Conservation (phyloP, 2,797 vertebrate species). For the Acomys russatus region DNA sequence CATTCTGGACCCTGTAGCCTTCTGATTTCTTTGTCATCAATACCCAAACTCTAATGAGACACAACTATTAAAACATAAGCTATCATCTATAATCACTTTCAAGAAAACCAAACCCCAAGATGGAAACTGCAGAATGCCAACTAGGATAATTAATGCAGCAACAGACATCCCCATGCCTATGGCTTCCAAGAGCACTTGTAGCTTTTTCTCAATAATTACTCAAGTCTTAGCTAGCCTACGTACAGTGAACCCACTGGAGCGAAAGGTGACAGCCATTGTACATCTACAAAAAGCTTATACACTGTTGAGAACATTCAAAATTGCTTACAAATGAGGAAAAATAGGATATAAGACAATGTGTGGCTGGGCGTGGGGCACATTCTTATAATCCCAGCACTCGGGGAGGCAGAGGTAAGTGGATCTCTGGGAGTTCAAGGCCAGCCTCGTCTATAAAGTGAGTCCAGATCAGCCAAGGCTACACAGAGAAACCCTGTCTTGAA, state of each 20-base stretch:
- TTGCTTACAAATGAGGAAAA: constrained; percentile 37
- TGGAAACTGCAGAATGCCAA: not conserved
- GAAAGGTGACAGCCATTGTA: not conserved
- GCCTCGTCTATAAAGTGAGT: too few species aligned
- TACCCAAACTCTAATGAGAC: not conserved
- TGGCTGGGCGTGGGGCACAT: too few species aligned
- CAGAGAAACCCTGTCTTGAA: too few species aligned
- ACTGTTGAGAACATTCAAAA: not conserved
- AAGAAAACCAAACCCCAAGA: constrained; percentile 17
- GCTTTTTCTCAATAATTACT: constrained; percentile 27
- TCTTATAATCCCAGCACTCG: too few species aligned
- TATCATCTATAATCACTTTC: not conserved
- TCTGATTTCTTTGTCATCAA: not conserved
- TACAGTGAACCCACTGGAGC: not conserved
- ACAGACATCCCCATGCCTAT: not conserved
- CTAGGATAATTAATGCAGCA: not conserved
- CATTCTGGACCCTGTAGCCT: not conserved
- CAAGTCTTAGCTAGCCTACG: not conserved
- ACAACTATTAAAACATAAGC: not conserved
- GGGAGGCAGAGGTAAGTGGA: too few species aligned
- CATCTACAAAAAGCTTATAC: not conserved
- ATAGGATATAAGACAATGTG: not conserved
- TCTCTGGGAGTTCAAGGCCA: too few species aligned
- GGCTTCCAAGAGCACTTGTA: not conserved
- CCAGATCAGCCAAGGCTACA: too few species aligned